Evolutionary conservation across 2,888 invertebrate genomes (phyloP).

Genomic region (Phengaris alcon): DNA sequence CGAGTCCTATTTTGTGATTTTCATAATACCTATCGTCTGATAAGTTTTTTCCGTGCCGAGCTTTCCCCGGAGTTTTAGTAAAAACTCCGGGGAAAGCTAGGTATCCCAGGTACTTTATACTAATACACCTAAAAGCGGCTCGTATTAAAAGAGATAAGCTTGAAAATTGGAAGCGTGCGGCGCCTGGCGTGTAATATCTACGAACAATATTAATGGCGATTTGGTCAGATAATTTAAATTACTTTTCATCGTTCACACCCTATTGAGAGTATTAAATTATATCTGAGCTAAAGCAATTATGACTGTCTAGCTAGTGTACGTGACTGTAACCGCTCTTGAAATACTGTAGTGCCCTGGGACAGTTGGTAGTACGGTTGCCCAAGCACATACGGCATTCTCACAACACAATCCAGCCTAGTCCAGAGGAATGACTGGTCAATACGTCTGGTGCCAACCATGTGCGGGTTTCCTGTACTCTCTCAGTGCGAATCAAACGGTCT

Average conservation of each 20-base stretch:
- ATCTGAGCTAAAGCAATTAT: not conserved
- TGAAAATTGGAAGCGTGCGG: slow-evolving; percentile 30
- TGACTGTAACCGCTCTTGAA: not conserved
- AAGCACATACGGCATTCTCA: too few species aligned
- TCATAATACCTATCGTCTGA: slow-evolving; percentile 32
- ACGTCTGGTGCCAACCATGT: too few species aligned
- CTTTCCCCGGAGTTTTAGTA: too few species aligned
- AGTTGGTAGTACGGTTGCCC: too few species aligned
- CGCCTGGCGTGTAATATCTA: slow-evolving; percentile 9
- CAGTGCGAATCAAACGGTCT: too few species aligned
- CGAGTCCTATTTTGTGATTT: too few species aligned
- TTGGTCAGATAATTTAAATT: slow-evolving; percentile 24
- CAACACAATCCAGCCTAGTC: too few species aligned
- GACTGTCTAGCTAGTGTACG: not conserved
- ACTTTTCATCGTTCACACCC: not conserved
- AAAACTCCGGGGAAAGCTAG: too few species aligned
- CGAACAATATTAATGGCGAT: slow-evolving; percentile 13
- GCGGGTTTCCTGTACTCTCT: too few species aligned
- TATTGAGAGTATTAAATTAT: not conserved
- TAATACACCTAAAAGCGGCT: slow-evolving; percentile 6
- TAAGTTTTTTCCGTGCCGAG: too few species aligned
- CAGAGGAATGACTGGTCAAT: too few species aligned
- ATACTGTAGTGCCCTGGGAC: too few species aligned
- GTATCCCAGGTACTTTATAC: not conserved
- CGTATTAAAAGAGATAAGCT: slow-evolving; percentile 27